Percentiles rank a stretch among this genome's conserved stretches.
Evolutionary conservation across 2,113 vertebrate genomes (phyloP).

Genomic region (Pelusios castaneus): DNA sequence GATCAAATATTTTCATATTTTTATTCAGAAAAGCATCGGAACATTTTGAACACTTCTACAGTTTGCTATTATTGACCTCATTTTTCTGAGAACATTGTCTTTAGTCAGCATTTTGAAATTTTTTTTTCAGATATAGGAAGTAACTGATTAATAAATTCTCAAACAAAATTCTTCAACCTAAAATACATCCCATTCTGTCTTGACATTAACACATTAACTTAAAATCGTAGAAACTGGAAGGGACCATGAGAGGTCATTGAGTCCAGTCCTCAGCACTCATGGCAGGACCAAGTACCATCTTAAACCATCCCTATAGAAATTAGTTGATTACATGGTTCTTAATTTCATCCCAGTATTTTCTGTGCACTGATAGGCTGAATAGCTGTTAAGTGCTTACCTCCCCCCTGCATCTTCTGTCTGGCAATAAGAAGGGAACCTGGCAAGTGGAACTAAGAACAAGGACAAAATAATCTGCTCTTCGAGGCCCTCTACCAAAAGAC

Average conservation of each 20-base stretch:
- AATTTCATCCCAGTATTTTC: slow-evolving; percentile 27
- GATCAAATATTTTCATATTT: not conserved
- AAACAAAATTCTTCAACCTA: not conserved
- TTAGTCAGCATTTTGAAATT: no score
- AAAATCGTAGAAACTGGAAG: no score
- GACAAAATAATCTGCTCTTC: slow-evolving; percentile 49
- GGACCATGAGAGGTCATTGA: no score
- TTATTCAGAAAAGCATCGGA: not conserved
- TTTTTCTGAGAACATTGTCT: not conserved
- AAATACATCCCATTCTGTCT: not conserved
- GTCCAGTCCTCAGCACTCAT: no score
- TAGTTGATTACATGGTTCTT: not conserved
- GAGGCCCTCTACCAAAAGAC: slow-evolving; percentile 57
- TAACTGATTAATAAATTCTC: not conserved
- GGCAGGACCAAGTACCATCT: no score
- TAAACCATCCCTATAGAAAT: not conserved
- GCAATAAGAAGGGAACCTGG: slow-evolving; percentile 54
- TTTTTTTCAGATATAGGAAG: not conserved
- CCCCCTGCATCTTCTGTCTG: slow-evolving; percentile 49
- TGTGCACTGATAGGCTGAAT: slow-evolving; percentile 21
- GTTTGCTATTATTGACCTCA: not conserved
- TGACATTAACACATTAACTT: not conserved
- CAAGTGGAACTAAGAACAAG: slow-evolving; percentile 43
- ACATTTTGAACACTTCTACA: not conserved
- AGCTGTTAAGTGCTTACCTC: slow-evolving; percentile 52